Evolutionary conservation across 2,113 vertebrate genomes (phyloP), one percentile per base, ranked within the genome.

Genomic region (Albula goreensis): DNA sequence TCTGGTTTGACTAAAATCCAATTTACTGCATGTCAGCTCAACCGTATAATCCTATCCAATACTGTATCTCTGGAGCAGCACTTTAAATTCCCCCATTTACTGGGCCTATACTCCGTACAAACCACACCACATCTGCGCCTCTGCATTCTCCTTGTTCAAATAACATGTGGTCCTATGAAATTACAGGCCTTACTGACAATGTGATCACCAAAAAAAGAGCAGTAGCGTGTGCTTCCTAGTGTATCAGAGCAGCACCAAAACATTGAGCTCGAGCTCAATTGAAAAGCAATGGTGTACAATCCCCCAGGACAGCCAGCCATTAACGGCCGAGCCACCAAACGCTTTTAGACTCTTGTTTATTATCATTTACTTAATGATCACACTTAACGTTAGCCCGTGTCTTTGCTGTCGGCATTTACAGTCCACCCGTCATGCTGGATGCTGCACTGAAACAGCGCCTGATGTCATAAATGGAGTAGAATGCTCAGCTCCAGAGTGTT

Each of bases 1-100:
- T 63, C 57, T 48, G 83, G 41, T 86, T 52, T 56, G 25, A 80
- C 51, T 50, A 78, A 88, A 49, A 48, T 83, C 60, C 11, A 77
- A 84, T 86, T 88, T 77, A 41, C 5, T 82, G 49, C 3, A 57
- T 77, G 31, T 17, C 63, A 81, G 48, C 83, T 74, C 15, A 63
- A 53, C 6, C 25, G 50, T 56, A 82, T 50, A 81, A 81, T 83
- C 41, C 56, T 74, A 19, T 60, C 17, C 66, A 57, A 48, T 48
- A 48, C 12, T 13, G 48, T 25, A 25, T 83, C 13, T 56, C 22
- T 8, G 22, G 5, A 86, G 50, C 31, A n/a, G 25, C 63, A 41
- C 49, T 50, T 82, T 50, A 56, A 22, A 85, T 41, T 85, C 60
- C 51, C 80, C 4, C 31, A 11, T 41, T 49, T 77, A 41, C 50